A percentile compares a stretch with the other conserved stretches of the same genome.
phyloP scores from a whole-genome alignment of 2,797 vertebrate species.

The Oreonectes daqikongensis region DNA sequence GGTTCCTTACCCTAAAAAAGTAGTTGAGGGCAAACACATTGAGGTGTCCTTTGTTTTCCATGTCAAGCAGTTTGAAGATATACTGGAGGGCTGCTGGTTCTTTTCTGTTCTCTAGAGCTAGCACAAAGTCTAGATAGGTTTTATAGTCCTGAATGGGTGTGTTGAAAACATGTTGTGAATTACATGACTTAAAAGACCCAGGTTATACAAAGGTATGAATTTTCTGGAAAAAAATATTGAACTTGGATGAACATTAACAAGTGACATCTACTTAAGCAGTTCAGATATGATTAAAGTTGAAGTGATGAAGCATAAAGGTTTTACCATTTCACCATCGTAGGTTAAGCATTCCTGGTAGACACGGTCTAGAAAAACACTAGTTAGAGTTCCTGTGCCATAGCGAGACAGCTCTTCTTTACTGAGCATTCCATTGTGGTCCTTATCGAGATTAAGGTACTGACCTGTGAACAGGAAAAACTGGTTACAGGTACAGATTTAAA shows the following conservation, averaged over 20 bases:
- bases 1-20: constrained; percentile 92
- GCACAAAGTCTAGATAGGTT: constrained; percentile 96
- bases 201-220: neutral
- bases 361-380: constrained; percentile 92
- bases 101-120: constrained; percentile 97
- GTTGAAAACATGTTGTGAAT: neutral
- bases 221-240: neutral
- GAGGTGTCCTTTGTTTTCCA: constrained; percentile 94
- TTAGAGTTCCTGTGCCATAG: constrained; percentile 95
- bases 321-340: constrained; percentile 98
- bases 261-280: neutral
- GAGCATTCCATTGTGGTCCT: constrained; percentile 98
- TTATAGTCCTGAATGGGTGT: constrained; percentile 88
- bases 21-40: constrained; percentile 98
- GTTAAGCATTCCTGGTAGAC: constrained; percentile 98
- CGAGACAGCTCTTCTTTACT: constrained; percentile 98
- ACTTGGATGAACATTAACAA: neutral
- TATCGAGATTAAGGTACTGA: constrained; percentile 84
- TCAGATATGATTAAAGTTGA: no score
- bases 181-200: no score
- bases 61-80: constrained; percentile 97
- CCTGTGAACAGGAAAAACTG: constrained; percentile 72
- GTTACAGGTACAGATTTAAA: neutral
- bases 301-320: neutral
- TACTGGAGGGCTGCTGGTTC: constrained; percentile 97